Percentiles rank a stretch among this genome's conserved stretches.
phyloP scores from a whole-genome alignment of 2,888 invertebrate species.

The Pterostichus niger region DNA sequence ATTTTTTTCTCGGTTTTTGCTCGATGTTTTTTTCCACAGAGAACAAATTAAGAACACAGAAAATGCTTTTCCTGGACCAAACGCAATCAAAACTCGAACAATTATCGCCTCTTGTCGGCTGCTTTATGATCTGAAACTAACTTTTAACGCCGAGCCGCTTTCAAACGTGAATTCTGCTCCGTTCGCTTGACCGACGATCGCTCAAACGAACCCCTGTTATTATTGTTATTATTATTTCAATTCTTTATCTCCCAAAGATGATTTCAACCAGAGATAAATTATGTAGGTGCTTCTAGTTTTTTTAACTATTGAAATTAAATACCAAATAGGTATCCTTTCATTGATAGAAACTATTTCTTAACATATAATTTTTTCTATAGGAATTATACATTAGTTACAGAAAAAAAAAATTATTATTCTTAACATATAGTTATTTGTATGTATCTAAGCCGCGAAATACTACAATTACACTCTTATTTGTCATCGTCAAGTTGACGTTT shows the following conservation, averaged over 20 bases:
- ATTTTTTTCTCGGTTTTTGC: constrained; percentile 53
- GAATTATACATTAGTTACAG: no score
- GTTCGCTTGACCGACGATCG: not conserved
- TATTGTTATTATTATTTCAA: constrained; percentile 52
- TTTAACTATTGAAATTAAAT: not conserved
- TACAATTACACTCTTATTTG: no score
- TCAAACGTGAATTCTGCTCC: constrained; percentile 48
- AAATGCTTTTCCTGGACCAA: constrained; percentile 64
- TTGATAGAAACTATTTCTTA: no score
- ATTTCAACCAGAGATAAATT: not conserved
- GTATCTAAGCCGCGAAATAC: no score
- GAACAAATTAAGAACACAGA: constrained; percentile 66
- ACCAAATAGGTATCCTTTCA: not conserved
- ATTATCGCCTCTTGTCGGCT: constrained; percentile 65
- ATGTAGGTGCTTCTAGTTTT: constrained; percentile 1
- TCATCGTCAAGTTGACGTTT: no score
- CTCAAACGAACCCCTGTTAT: constrained; percentile 26
- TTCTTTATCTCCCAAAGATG: constrained; percentile 47
- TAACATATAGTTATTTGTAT: no score
- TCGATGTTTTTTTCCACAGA: constrained; percentile 33
- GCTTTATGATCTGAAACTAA: constrained; percentile 66
- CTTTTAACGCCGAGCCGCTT: constrained; percentile 57
- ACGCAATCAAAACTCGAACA: constrained; percentile 66
- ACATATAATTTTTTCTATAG: no score
- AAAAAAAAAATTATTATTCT: no score